Conservation (phyloP, 2,113 vertebrate species). For the Parus major region DNA sequence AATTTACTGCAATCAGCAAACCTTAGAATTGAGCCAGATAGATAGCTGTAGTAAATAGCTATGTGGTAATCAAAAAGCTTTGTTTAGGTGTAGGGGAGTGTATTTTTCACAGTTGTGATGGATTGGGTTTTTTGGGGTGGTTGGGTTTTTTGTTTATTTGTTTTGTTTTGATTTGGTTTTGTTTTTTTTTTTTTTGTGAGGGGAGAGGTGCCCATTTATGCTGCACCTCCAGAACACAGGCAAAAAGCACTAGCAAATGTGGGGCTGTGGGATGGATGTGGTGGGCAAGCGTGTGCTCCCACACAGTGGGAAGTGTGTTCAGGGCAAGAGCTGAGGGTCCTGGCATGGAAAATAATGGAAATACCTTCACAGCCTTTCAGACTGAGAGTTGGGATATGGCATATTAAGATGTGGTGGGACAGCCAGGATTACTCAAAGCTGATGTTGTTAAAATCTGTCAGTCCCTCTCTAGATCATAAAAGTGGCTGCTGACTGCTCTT, state of each 20-base stretch:
- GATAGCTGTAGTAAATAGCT: background rate
- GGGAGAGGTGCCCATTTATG: background rate
- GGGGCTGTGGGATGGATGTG: background rate
- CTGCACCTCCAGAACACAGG: background rate
- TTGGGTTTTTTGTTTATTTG: too few species aligned
- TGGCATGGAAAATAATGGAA: background rate
- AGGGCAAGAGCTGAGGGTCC: background rate
- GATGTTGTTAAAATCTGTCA: background rate
- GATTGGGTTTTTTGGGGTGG: background rate
- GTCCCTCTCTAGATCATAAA: background rate
- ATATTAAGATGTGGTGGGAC: background rate
- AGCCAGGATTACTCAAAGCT: background rate
- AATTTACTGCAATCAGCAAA: background rate
- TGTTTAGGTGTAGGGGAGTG: background rate
- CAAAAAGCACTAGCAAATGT: background rate
- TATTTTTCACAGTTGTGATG: background rate
- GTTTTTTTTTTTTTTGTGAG: background rate
- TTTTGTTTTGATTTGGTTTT: background rate
- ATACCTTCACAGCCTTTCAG: background rate
- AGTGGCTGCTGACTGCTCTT: background rate
- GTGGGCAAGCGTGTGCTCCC: background rate
- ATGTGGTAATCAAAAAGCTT: background rate
- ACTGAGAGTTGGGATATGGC: background rate
- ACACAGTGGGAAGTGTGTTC: background rate
- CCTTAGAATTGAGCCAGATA: background rate